Conservation (phyloP, 2,797 vertebrate species). For the Cryptoprocta ferox region DNA sequence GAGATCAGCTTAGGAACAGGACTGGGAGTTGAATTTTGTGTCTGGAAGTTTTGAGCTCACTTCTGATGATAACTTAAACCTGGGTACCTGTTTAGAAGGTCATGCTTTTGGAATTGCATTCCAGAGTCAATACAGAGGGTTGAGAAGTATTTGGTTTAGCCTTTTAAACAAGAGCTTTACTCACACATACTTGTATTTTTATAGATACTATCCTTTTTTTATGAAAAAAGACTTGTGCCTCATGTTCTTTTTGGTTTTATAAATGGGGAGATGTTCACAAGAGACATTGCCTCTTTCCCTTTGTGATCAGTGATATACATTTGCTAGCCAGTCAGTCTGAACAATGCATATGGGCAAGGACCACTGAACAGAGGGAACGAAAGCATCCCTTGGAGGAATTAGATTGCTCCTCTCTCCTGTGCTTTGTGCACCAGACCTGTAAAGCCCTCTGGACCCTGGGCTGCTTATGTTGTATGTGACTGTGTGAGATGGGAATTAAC, state of each 20-base stretch:
- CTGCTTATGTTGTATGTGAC: neutral
- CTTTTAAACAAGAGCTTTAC: neutral
- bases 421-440: neutral
- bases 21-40: neutral
- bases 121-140: neutral
- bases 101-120: neutral
- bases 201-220: neutral
- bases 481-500: conserved; percentile 45
- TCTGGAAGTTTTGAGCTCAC: neutral
- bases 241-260: neutral
- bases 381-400: neutral
- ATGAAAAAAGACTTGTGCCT: neutral
- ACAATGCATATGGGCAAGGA: neutral
- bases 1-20: neutral
- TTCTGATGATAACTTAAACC: neutral
- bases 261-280: neutral
- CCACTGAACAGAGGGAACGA: neutral
- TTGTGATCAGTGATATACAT: neutral
- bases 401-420: neutral
- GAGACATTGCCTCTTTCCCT: neutral
- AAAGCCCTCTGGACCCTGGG: neutral
- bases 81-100: neutral
- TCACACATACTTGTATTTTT: neutral
- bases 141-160: neutral
- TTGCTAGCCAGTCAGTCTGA: neutral